Evolutionary conservation across 2,797 vertebrate genomes (phyloP), one percentile per base, ranked within the genome.

Genomic region (Sebastes ruberrimus): DNA sequence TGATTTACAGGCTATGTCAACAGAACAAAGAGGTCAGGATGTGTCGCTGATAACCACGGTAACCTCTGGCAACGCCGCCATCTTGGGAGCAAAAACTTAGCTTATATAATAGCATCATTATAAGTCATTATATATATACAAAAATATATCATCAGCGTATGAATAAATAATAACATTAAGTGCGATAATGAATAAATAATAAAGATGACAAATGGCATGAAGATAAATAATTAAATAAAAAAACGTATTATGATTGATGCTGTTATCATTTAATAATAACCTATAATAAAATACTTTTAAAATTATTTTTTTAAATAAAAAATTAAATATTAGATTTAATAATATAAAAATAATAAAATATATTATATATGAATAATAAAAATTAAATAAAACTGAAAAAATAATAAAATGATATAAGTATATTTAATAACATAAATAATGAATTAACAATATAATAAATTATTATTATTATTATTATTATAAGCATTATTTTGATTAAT

Each of bases 1-100:
- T 32, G 49, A 35, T 84, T 72, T 28, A 18, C 20, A 68, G 85
- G 75, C 28, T 23, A 63, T 5, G 60, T 79, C 74, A 55, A 27
- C 32, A 13, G 18, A 77, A 56, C 30, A 66, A 28, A 55, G 27
- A n/a, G 49, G 80, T 85, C 66, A 52, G 9, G 23, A 20, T 23
- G 71, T 67, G 62, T 1, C 14, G 22, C 42, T 46, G 65, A 60
- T 71, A n/a, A 61, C 74, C 76, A 56, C 59, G 61, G 69, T 16
- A 76, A 76, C 75, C 35, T 22, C 28, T 4, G 30, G 22, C 61
- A 38, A 46, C 3, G 59, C 52, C 18, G 33, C 69, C 68, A 72
- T 72, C 56, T 76, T 61, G 60, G 74, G 18, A 59, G 46, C 30
- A 30, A 30, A 33, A 5, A 35, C 2, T 1, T 5, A 3, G 23